Evolutionary conservation across 2,113 vertebrate species (phyloP).

Genomic region (Nematolebias whitei): DNA sequence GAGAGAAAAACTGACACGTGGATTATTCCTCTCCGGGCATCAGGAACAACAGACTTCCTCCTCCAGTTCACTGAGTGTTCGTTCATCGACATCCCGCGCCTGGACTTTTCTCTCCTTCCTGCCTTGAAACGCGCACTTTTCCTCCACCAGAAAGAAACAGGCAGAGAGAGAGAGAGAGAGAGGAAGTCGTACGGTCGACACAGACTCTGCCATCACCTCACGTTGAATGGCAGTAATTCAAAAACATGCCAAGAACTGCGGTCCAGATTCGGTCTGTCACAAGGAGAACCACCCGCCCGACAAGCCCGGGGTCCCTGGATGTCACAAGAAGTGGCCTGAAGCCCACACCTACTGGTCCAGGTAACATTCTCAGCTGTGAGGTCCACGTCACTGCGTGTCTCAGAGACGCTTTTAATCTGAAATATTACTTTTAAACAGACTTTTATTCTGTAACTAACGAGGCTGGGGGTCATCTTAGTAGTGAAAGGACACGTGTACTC

Average conservation of each 20-base stretch:
- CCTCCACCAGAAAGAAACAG: slow-evolving; percentile 19
- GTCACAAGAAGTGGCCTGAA: slow-evolving; percentile 80
- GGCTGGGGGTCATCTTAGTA: too few species aligned
- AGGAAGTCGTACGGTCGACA: slow-evolving; percentile 19
- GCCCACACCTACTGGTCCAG: slow-evolving; percentile 76
- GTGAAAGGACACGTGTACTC: too few species aligned
- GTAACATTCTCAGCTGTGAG: slow-evolving; percentile 46
- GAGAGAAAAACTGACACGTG: slow-evolving; percentile 82
- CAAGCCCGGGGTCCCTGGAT: slow-evolving; percentile 63
- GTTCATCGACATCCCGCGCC: neutral
- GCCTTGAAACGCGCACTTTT: slow-evolving; percentile 9
- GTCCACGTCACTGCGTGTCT: too few species aligned
- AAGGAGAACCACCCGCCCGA: slow-evolving; percentile 74
- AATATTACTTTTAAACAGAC: too few species aligned
- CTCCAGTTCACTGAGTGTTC: slow-evolving; percentile 4
- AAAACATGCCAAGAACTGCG: slow-evolving; percentile 82
- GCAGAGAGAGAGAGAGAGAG: slow-evolving; percentile 8
- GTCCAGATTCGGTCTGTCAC: slow-evolving; percentile 76
- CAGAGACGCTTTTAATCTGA: too few species aligned
- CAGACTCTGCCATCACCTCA: slow-evolving; percentile 41
- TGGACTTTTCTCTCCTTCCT: neutral
- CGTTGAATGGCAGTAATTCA: slow-evolving; percentile 86
- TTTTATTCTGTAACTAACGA: too few species aligned
- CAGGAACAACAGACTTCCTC: slow-evolving; percentile 55
- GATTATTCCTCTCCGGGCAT: slow-evolving; percentile 72